phyloP scores from a whole-genome alignment of 2,797 vertebrate genomes.

The Tamandua tetradactyla region DNA sequence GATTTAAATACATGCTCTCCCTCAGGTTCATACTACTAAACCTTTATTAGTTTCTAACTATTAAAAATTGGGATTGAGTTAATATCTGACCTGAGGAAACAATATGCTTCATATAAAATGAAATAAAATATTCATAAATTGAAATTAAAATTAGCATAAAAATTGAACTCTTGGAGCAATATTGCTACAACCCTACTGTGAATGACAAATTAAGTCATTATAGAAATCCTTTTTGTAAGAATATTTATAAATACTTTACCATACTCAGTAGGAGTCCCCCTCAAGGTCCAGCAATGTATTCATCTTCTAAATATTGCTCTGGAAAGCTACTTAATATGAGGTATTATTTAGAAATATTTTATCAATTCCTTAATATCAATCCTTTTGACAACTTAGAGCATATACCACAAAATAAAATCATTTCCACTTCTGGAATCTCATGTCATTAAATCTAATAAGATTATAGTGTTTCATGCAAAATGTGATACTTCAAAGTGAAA shows the following conservation, averaged over 20 bases:
- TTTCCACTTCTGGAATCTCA: conserved; percentile 64
- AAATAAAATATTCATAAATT: conserved; percentile 67
- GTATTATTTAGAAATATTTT: conserved; percentile 50
- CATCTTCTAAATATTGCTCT: conserved; percentile 14
- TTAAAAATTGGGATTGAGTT: conserved; percentile 42
- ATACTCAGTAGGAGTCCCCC: neutral
- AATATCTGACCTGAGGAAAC: conserved; percentile 60
- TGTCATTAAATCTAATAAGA: conserved; percentile 68
- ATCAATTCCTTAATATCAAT: conserved; percentile 64
- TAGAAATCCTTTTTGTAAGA: neutral
- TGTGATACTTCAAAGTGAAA: conserved; percentile 64
- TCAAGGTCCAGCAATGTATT: conserved; percentile 22
- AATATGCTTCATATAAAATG: conserved; percentile 18
- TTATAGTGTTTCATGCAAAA: conserved; percentile 57
- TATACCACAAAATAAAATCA: conserved; percentile 57
- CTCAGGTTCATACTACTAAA: conserved; percentile 32
- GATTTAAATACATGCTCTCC: conserved; percentile 45
- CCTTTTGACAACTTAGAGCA: conserved; percentile 18
- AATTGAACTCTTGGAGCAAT: conserved; percentile 40
- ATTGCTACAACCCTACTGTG: neutral
- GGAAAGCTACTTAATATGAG: conserved; percentile 46
- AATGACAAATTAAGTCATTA: neutral
- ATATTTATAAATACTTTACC: conserved; percentile 21
- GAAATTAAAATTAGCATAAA: conserved; percentile 51
- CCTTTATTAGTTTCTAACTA: conserved; percentile 57